Evolutionary conservation across 2,113 vertebrate species (phyloP).

Genomic region (Sylvia atricapilla): DNA sequence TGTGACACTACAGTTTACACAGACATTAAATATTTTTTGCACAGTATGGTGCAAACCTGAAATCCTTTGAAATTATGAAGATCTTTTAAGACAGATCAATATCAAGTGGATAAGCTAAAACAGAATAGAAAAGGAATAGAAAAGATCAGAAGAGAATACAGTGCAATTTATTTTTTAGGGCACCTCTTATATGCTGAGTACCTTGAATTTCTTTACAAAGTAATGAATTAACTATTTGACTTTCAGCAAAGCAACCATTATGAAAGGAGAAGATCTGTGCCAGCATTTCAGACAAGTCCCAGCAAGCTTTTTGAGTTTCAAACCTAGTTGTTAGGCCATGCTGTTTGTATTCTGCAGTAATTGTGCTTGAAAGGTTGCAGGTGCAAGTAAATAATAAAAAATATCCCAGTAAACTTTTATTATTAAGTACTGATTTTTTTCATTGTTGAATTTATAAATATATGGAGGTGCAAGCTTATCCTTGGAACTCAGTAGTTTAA

Average conservation of each 20-base stretch:
- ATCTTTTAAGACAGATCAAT: background rate
- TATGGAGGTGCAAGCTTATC: background rate
- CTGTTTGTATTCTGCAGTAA: background rate
- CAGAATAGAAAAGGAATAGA: background rate
- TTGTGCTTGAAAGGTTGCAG: background rate
- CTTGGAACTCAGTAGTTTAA: background rate
- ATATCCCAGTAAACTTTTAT: background rate
- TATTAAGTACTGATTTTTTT: background rate
- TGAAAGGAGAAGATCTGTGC: background rate
- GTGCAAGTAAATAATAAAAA: background rate
- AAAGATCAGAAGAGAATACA: background rate
- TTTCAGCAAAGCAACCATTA: background rate
- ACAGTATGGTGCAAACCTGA: background rate
- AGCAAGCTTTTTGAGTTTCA: background rate
- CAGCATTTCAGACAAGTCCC: background rate
- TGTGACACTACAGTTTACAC: background rate
- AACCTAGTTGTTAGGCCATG: background rate
- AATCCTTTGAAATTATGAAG: background rate
- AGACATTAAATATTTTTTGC: background rate
- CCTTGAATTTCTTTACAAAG: conserved; percentile 9
- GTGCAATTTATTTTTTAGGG: background rate
- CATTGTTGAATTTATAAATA: background rate
- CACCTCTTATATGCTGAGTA: background rate
- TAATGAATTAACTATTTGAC: background rate
- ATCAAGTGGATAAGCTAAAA: background rate